Conservation (phyloP, 2,797 vertebrate genomes). For the Chelidonichthys spinosus region DNA sequence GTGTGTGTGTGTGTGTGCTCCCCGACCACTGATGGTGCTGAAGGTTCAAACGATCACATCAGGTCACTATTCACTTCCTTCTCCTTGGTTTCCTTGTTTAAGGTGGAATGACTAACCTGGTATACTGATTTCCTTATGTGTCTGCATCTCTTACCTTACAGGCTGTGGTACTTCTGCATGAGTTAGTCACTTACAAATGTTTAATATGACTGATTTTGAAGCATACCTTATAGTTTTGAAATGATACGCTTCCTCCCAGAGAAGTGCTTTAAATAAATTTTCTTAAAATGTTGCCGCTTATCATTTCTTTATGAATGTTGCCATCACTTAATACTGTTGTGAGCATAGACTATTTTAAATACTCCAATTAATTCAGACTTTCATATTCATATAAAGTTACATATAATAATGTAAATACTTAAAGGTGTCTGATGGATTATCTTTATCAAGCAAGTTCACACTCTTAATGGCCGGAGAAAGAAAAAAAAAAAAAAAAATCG, state of each 20-base stretch:
- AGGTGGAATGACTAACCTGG: not conserved
- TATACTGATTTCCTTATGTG: not conserved
- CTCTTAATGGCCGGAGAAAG: not conserved
- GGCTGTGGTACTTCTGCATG: not conserved
- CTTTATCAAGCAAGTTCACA: not conserved
- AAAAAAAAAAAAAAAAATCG: not conserved
- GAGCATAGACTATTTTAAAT: not conserved
- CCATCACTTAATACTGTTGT: not conserved
- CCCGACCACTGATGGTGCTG: conserved; percentile 36
- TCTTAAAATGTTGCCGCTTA: not conserved
- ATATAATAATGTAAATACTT: not conserved
- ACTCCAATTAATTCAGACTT: not conserved
- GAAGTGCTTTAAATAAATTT: not conserved
- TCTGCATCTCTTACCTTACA: not conserved
- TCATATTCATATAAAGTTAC: not conserved
- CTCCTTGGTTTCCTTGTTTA: not conserved
- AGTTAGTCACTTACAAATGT: not conserved
- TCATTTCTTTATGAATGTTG: not conserved
- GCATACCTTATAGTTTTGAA: not conserved
- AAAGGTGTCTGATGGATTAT: not conserved
- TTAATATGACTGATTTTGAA: not conserved
- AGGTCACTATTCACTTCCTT: conserved; percentile 9
- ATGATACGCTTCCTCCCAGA: no score
- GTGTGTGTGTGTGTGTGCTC: conserved; percentile 22
- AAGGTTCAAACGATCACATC: conserved; percentile 25